These are phyloP conservation scores for Aeoliscus strigatus DNA, from an alignment of 2,797 vertebrate genomes.

Conservation along the genomic window DNA sequence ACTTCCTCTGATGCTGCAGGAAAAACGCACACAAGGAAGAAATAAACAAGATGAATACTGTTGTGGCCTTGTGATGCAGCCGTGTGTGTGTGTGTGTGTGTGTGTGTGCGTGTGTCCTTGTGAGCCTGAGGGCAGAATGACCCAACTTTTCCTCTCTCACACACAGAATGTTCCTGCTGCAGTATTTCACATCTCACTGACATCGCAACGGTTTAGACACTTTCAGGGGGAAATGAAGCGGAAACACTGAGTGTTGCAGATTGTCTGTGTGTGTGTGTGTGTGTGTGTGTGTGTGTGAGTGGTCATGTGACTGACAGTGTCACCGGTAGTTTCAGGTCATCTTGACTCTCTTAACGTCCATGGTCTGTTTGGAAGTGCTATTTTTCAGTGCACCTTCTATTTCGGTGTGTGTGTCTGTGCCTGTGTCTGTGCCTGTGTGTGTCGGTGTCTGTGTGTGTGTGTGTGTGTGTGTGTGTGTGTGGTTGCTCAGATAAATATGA, in stretches of 20 bases:
- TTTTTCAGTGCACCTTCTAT: neutral
- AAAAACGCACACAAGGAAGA: too few relatives aligned
- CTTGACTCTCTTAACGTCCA: slow-evolving; percentile 11
- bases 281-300: slow-evolving; percentile 14
- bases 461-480: too few relatives aligned
- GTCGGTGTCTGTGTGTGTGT: too few relatives aligned
- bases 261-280: neutral
- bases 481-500: too few relatives aligned
- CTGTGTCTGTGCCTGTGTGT: too few relatives aligned
- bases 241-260: neutral
- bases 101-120: too few relatives aligned
- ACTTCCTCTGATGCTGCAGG: too few relatives aligned
- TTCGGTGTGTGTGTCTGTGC: too few relatives aligned
- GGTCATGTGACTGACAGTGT: slow-evolving; percentile 16
- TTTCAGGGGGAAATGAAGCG: neutral
- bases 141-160: neutral
- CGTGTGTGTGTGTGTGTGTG: too few relatives aligned
- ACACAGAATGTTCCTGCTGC: neutral
- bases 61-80: slow-evolving; percentile 2
- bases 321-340: slow-evolving; percentile 27
- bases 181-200: neutral
- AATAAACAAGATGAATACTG: too few relatives aligned
- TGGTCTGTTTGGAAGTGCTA: neutral
- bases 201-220: neutral
- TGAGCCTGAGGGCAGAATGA: slow-evolving; percentile 16